Base-by-base conservation (phyloP, 2,113 vertebrate genomes). In the Seriola quinqueradiata region DNA sequence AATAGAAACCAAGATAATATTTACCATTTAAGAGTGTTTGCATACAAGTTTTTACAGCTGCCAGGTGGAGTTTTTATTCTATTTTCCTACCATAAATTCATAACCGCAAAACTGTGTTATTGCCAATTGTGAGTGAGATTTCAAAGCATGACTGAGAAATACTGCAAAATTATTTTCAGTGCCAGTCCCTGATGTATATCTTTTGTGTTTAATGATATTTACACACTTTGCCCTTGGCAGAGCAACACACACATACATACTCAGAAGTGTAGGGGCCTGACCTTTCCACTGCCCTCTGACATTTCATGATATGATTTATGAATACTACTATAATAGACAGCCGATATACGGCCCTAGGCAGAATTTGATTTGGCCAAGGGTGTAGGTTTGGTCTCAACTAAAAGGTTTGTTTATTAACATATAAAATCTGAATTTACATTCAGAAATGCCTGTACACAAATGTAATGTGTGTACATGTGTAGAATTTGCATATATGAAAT, bases 281-380 rank as follows among this genome's bases (percentile, higher is more conserved):
- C 83, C 85, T 88, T 79, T 75, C 64, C 48, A 63, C 16, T 25
- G 73, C 70, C 79, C 57, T 64, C 38, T 74, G 71, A 79, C 74
- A 82, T 90, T 75, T 84, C 73, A 25, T 21, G 60, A 11, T 11
- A 14, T 71, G 79, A 92, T 90, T 89, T 61, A 91, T 90, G 83
- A 76, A 88, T 82, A 55, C 54, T 55, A 32, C 36, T 0, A 7
- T 28, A 28, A 28, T 28, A 28, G 28, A 28, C 28, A 28, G 28
- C 28, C 28, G 28, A 28, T 28, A 28, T 28, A 28, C 28, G 2
- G 28, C 28, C 2, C 28, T 28, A 28, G 28, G 28, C 28, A 28
- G 28, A 28, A 28, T 28, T 28, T 28, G 28, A 28, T 28, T 28
- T 28, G 28, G 28, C 28, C 28, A 28, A 28, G 28, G 28, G 28